These are phyloP conservation scores for Datnioides undecimradiatus DNA, from an alignment of 2,113 vertebrate species.

Conservation along the genomic window DNA sequence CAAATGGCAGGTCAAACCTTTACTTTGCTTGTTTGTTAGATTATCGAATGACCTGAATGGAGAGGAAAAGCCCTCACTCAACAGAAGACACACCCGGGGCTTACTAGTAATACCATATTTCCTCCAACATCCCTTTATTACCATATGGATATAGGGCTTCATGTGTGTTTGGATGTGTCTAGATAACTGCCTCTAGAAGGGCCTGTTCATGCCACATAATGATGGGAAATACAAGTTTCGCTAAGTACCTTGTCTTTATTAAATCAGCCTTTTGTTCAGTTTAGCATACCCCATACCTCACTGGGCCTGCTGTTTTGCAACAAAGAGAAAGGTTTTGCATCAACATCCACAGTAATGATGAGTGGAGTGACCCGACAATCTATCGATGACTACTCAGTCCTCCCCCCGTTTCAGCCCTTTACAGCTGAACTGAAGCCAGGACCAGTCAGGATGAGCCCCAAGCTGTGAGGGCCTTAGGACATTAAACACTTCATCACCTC, in stretches of 20 bases:
- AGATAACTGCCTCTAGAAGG: neutral
- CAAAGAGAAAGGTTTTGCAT: neutral
- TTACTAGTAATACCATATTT: too few species aligned
- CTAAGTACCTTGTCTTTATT: neutral
- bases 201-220: neutral
- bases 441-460: neutral
- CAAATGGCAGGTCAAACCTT: slow-evolving; percentile 1
- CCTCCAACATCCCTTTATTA: neutral
- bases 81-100: neutral
- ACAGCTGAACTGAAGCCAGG: neutral
- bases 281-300: neutral
- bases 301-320: slow-evolving; percentile 3
- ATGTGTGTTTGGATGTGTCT: neutral
- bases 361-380: neutral
- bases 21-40: neutral
- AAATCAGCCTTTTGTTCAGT: neutral
- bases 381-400: neutral
- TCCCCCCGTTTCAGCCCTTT: slow-evolving; percentile 7
- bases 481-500: slow-evolving; percentile 32
- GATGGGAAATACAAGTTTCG: neutral
- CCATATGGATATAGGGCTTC: neutral
- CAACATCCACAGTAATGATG: neutral
- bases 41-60: neutral
- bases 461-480: slow-evolving; percentile 10
- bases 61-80: neutral